phyloP scores from a whole-genome alignment of 2,888 invertebrate genomes.

The Dolichopus griseipennis region DNA sequence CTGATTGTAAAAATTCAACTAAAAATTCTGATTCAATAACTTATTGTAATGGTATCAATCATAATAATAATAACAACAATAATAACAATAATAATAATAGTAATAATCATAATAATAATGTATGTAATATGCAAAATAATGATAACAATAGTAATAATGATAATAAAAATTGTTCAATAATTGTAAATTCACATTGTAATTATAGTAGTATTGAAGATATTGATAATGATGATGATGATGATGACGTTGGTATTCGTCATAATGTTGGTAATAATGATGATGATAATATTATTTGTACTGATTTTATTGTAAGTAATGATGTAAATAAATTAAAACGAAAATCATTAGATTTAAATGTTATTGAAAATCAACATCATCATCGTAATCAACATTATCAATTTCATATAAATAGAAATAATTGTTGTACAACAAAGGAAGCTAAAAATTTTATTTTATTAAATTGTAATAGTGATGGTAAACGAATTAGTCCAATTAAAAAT shows the following conservation, averaged over 20 bases:
- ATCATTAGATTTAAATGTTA: slow-evolving; percentile 4
- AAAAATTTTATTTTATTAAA: slow-evolving; percentile 9
- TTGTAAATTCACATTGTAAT: neutral
- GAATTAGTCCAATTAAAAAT: slow-evolving; percentile 37
- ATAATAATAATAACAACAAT: too few species aligned
- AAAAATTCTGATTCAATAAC: neutral
- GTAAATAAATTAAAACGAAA: slow-evolving; percentile 1
- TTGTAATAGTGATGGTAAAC: slow-evolving; percentile 24
- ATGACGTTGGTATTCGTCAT: too few species aligned
- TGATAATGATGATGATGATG: neutral
- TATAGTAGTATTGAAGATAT: neutral
- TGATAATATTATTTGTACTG: neutral
- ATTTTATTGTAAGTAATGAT: too few species aligned
- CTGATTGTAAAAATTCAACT: neutral
- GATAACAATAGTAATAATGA: neutral
- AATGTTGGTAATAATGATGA: neutral
- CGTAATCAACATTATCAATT: neutral
- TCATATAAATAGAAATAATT: neutral
- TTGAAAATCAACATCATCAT: neutral
- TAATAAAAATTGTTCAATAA: neutral
- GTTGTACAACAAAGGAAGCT: slow-evolving; percentile 9
- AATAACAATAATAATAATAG: neutral
- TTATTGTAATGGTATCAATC: neutral
- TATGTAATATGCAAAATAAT: neutral
- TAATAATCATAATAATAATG: neutral